Evolutionary conservation across 2,797 vertebrate species (phyloP).

Genomic region (Poeciliopsis turneri): DNA sequence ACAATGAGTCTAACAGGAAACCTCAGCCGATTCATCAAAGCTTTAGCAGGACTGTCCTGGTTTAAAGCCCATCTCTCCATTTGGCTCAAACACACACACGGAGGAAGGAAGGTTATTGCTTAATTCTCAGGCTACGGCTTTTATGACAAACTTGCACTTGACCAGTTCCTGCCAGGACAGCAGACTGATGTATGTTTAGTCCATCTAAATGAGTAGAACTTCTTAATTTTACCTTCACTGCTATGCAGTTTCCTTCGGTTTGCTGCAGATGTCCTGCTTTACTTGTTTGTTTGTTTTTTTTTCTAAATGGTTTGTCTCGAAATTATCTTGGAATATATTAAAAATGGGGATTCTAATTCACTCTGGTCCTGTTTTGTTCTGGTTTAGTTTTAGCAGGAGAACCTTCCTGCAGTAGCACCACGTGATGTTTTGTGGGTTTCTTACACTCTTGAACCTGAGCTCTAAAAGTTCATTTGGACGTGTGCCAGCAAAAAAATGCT

Average conservation of each 20-base stretch:
- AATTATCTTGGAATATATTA: background rate
- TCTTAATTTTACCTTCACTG: background rate
- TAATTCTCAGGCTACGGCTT: background rate
- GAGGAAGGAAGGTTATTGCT: background rate
- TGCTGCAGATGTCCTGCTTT: conserved; percentile 12
- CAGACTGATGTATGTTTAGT: conserved; percentile 4
- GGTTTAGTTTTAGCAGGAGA: conserved; percentile 25
- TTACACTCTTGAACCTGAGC: conserved; percentile 20
- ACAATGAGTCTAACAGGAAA: conserved; percentile 40
- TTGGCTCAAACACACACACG: conserved; percentile 27
- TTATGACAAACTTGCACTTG: conserved; percentile 16
- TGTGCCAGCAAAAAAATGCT: conserved; percentile 12
- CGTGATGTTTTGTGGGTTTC: conserved; percentile 42
- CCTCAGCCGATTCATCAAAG: conserved; percentile 48
- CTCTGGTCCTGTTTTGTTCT: conserved; percentile 19
- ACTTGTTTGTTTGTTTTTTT: no score
- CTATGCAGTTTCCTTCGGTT: conserved; percentile 17
- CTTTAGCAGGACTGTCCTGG: conserved; percentile 30
- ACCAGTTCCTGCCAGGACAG: background rate
- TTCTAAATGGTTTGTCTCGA: no score
- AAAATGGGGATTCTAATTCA: background rate
- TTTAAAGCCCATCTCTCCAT: conserved; percentile 61
- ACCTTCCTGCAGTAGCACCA: conserved; percentile 22
- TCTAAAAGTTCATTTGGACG: conserved; percentile 21
- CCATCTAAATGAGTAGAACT: conserved; percentile 13